These are phyloP conservation scores for Lates calcarifer DNA, from an alignment of 2,113 vertebrate species.

Conservation along the genomic window DNA sequence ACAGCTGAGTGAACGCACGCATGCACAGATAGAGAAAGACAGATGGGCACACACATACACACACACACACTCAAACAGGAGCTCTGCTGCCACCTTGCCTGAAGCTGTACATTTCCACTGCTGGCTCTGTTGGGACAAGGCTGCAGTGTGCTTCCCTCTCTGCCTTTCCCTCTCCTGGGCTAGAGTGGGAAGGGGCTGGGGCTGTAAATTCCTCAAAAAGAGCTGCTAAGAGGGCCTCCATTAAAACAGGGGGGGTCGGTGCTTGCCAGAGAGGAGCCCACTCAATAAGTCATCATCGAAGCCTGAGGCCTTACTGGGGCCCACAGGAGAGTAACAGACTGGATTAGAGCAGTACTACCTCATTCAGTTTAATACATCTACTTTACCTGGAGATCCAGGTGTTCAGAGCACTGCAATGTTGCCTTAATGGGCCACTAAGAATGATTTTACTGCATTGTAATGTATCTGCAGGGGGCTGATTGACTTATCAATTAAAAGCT, in stretches of 20 bases:
- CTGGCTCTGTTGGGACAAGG: constrained; percentile 71
- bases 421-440: constrained; percentile 5
- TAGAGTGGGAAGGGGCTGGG: constrained; percentile 50
- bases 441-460: constrained; percentile 18
- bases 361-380: neutral
- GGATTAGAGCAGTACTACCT: constrained; percentile 24
- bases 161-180: constrained; percentile 53
- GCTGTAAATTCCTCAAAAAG: constrained; percentile 83
- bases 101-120: constrained; percentile 75
- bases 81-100: constrained; percentile 67
- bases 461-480: constrained; percentile 22
- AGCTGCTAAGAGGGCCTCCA: constrained; percentile 77
- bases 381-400: constrained; percentile 52
- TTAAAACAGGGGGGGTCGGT: constrained; percentile 66
- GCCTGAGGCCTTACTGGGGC: constrained; percentile 54
- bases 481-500: constrained; percentile 27
- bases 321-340: constrained; percentile 39
- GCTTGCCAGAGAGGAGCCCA: constrained; percentile 79
- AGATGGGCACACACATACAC: constrained; percentile 2
- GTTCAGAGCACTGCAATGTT: neutral
- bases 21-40: constrained; percentile 22
- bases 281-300: constrained; percentile 72
- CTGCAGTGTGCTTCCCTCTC: constrained; percentile 68
- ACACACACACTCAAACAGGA: constrained; percentile 17
- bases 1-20: constrained; percentile 31